These are phyloP conservation scores for Neosilurus mollespiculum DNA, from an alignment of 2,797 vertebrate genomes.

Conservation along the genomic window DNA sequence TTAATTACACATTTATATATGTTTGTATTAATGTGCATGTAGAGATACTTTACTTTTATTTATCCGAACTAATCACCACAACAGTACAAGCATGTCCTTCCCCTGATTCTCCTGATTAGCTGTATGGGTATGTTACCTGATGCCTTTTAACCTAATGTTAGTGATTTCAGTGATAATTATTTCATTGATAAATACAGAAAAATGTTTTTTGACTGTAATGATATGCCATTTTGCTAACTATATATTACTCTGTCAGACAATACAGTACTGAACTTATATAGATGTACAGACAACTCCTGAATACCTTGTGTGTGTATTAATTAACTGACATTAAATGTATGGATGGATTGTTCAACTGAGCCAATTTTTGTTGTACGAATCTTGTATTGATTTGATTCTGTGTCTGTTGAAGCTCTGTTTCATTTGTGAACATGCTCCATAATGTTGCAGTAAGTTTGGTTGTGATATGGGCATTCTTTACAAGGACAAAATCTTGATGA, in stretches of 20 bases:
- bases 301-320: neutral
- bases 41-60: neutral
- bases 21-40: neutral
- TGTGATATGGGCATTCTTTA: too few species aligned
- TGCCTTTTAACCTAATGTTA: neutral
- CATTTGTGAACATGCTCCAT: neutral
- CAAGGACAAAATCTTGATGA: neutral
- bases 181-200: neutral
- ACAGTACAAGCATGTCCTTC: neutral
- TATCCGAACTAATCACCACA: neutral
- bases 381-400: neutral
- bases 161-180: neutral
- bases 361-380: neutral
- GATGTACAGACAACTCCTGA: neutral
- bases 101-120: neutral
- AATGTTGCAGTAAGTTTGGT: neutral
- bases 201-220: neutral
- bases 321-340: too few species aligned
- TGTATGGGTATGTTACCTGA: neutral
- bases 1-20: neutral
- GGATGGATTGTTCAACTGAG: neutral
- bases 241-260: slow-evolving; percentile 1
- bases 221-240: neutral
- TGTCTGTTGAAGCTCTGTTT: neutral
- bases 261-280: neutral